Evolutionary conservation across 2,113 vertebrate genomes (phyloP).

Genomic region (Chaenogobius annularis): DNA sequence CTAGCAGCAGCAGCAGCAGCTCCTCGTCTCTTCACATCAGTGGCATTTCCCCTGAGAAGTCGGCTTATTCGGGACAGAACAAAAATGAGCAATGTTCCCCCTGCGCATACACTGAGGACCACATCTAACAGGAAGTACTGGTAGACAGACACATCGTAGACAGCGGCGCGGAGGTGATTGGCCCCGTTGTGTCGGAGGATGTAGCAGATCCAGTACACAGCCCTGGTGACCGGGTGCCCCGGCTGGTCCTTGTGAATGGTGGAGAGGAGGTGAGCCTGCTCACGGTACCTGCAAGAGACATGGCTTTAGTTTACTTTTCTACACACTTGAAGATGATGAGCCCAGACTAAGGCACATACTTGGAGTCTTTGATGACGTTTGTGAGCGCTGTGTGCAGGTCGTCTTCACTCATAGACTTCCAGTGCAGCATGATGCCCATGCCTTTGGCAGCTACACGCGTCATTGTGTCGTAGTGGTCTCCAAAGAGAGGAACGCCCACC

Average conservation of each 20-base stretch:
- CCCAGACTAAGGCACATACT: constrained; percentile 71
- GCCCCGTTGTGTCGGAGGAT: constrained; percentile 92
- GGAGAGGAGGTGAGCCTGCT: constrained; percentile 84
- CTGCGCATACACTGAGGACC: constrained; percentile 74
- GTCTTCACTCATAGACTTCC: constrained; percentile 88
- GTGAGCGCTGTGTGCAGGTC: constrained; percentile 85
- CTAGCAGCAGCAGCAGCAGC: constrained; percentile 44
- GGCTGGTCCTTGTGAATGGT: constrained; percentile 97
- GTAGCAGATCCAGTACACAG: constrained; percentile 95
- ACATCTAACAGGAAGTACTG: constrained; percentile 96
- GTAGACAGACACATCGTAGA: constrained; percentile 86
- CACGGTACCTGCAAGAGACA: constrained; percentile 80
- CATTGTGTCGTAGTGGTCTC: constrained; percentile 99
- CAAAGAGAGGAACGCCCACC: constrained; percentile 95
- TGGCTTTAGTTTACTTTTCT: neutral
- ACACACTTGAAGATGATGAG: neutral
- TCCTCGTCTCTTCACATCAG: constrained; percentile 63
- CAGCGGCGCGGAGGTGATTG: constrained; percentile 88
- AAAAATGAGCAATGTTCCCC: constrained; percentile 73
- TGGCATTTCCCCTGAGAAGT: constrained; percentile 42
- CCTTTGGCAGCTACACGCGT: constrained; percentile 95
- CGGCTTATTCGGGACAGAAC: constrained; percentile 74
- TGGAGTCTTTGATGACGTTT: constrained; percentile 86
- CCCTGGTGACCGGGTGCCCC: constrained; percentile 89
- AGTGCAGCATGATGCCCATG: constrained; percentile 95